Base-by-base conservation (phyloP, 2,888 invertebrate genomes). In the Automeris io region DNA sequence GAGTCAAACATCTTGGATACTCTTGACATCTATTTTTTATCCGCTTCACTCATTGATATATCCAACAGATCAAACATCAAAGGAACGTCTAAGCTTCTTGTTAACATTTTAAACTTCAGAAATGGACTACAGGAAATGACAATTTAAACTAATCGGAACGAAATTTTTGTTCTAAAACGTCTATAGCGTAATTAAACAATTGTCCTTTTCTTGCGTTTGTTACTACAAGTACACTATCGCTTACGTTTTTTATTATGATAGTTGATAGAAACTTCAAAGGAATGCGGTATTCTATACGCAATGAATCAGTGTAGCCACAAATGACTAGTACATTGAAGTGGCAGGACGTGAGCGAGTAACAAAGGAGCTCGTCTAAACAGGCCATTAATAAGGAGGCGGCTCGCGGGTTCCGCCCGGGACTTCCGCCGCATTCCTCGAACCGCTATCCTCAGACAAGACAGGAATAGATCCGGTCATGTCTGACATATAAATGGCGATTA, bases 371-470 rank as follows among this genome's bases (percentile, higher is more conserved):
- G 77, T 77, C 76, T 82, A 85, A 85, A 81, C 82, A 82, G 81
- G 76, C 70, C 83, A 85, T 85, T 83, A 83, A 83, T 82, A 85
- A 81, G 79, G 81, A 78, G 79, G 71, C 75, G 79, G 78, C 69
- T 71, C 68, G 67, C 67, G 66, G 64, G 75, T 66, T 70, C 67
- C 70, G 69, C 57, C 61, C 71, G 75, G 75, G 73, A 74, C 82
- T 80, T 83, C 83, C 83, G 82, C 64, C 60, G 76, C 70, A 64
- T 85, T 85, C 82, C 76, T 57, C 74, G 83, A 85, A 83, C 65
- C 61, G 66, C 71, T 70, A 66, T 64, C 65, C 73, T 59, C 70
- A 68, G 75, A 79, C 78, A 74, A 72, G 81, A 77, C 83, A 70
- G 71, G 83, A 83, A 83, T 83, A 85, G 82, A 75, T 54, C 57